These are phyloP conservation scores for Virgularia gustaviana DNA, from an alignment of 92 coral and sea anemone genomes.

Conservation along the genomic window DNA sequence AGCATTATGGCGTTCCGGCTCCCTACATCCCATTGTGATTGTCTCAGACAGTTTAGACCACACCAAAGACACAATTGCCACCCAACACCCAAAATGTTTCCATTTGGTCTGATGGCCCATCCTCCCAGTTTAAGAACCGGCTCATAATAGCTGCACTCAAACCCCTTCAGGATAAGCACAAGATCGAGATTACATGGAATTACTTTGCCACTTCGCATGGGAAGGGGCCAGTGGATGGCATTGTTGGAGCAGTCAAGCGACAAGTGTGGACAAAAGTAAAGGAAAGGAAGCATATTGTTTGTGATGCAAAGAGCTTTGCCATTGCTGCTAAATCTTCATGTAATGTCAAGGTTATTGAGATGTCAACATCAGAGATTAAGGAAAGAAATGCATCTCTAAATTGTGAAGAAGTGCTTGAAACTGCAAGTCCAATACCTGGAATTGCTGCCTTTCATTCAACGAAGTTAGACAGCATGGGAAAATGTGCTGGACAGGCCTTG, in stretches of 20 bases:
- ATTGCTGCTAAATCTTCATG: neutral
- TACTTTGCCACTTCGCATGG: conserved; percentile 48
- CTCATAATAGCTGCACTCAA: conserved; percentile 41
- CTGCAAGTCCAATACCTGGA: conserved; percentile 3
- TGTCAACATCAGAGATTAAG: conserved; percentile 17
- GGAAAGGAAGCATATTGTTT: conserved; percentile 7
- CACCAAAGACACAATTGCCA: conserved; percentile 51
- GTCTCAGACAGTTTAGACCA: conserved; percentile 49
- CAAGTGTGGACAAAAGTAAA: conserved; percentile 25
- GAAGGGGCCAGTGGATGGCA: conserved; percentile 50
- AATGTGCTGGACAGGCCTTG: neutral
- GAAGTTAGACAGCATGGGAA: too few relatives aligned
- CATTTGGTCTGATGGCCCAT: conserved; percentile 54
- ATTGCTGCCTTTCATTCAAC: too few relatives aligned
- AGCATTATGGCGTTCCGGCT: conserved; percentile 34
- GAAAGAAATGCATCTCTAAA: conserved; percentile 8
- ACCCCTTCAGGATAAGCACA: conserved; percentile 47
- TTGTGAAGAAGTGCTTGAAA: neutral
- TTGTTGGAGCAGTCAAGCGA: conserved; percentile 46
- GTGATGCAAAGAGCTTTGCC: conserved; percentile 23
- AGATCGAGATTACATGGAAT: conserved; percentile 46
- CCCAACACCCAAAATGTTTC: conserved; percentile 42
- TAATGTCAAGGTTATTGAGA: conserved; percentile 11
- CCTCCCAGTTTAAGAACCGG: conserved; percentile 51
- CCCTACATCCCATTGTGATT: conserved; percentile 44